A percentile compares a stretch with the other conserved stretches of the same genome.
Conservation (phyloP, 2,113 vertebrate genomes). For the Oryzias curvinotus region DNA sequence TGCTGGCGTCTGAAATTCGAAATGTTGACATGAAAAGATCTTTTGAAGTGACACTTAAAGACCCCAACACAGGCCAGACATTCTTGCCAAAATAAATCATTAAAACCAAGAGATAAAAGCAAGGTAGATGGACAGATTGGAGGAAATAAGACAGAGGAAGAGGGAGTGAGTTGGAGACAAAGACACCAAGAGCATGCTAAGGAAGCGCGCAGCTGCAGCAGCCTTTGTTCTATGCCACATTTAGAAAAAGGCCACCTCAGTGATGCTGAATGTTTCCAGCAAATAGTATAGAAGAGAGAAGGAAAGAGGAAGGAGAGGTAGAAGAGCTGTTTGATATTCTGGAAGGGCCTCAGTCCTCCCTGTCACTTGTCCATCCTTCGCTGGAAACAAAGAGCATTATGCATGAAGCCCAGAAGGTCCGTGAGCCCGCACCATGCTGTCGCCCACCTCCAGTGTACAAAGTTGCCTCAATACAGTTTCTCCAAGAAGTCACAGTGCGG, state of each 20-base stretch:
- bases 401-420: constrained; percentile 81
- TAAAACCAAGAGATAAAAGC: constrained; percentile 52
- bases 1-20: constrained; percentile 24
- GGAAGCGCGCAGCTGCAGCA: constrained; percentile 19
- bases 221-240: constrained; percentile 71
- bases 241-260: constrained; percentile 67
- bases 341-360: constrained; percentile 65
- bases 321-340: constrained; percentile 73
- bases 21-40: constrained; percentile 38
- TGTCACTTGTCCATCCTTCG: constrained; percentile 70
- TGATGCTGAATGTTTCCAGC: constrained; percentile 57
- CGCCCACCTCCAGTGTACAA: constrained; percentile 52
- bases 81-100: constrained; percentile 51
- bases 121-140: constrained; percentile 33
- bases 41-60: constrained; percentile 47
- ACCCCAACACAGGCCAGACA: constrained; percentile 47
- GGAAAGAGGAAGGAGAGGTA: constrained; percentile 20
- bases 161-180: constrained; percentile 27
- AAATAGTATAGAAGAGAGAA: constrained; percentile 45
- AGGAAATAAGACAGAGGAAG: constrained; percentile 23
- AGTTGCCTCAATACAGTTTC: constrained; percentile 51
- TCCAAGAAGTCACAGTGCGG: constrained; percentile 47
- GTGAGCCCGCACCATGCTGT: constrained; percentile 66
- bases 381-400: constrained; percentile 81
- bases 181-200: constrained; percentile 44